These are phyloP conservation scores for Aethina tumida DNA, from an alignment of 1,140 invertebrate genomes.

Conservation along the genomic window DNA sequence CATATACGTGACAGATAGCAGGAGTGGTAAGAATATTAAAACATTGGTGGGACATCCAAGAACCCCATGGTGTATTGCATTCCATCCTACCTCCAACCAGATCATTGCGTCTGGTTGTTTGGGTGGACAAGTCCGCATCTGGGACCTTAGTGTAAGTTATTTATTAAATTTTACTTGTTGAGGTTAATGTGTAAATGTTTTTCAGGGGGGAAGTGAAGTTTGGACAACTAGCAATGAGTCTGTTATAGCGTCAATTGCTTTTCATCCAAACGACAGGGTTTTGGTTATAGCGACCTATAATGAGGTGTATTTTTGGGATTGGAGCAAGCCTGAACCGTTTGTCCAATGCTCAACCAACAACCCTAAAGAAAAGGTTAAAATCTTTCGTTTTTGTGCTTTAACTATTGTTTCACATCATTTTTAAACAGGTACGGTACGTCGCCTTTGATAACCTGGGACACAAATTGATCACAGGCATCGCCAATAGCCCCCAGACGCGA, in stretches of 20 bases:
- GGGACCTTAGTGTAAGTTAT: conserved; percentile 75
- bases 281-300: conserved; percentile 79
- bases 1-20: conserved; percentile 78
- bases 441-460: conserved; percentile 74
- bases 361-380: conserved; percentile 69
- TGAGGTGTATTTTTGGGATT: conserved; percentile 85
- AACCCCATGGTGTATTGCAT: conserved; percentile 87
- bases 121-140: conserved; percentile 81
- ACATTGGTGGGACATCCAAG: conserved; percentile 74
- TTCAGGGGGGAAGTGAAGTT: conserved; percentile 73
- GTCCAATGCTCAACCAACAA: conserved; percentile 57
- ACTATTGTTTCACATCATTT: conserved; percentile 13
- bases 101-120: conserved; percentile 82
- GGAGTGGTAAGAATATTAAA: conserved; percentile 67
- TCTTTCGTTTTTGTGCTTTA: conserved; percentile 21
- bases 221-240: conserved; percentile 62
- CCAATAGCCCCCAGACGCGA: conserved; percentile 46
- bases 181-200: conserved; percentile 12
- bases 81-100: conserved; percentile 76
- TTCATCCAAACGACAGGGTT: conserved; percentile 73
- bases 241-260: conserved; percentile 76
- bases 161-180: conserved; percentile 3
- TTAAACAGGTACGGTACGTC: conserved; percentile 54
- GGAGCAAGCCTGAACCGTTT: conserved; percentile 69
- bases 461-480: conserved; percentile 78